These are phyloP conservation scores for Sepiola atlantica DNA, from an alignment of 2,888 invertebrate genomes.

Conservation along the genomic window DNA sequence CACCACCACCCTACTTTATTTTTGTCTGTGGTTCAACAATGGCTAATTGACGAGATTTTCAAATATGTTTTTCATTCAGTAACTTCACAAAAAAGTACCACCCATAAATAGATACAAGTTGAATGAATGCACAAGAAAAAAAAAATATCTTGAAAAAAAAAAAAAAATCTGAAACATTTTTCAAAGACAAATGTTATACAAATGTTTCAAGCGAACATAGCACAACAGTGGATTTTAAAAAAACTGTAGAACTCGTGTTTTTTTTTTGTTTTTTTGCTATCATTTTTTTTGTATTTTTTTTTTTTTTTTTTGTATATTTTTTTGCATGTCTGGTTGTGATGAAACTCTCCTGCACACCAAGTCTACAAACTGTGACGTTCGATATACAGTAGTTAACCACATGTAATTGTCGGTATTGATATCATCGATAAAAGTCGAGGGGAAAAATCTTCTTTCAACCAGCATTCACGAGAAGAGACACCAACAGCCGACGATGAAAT, in stretches of 20 bases:
- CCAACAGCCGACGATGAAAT: neutral
- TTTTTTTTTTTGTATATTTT: neutral
- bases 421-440: too few species aligned
- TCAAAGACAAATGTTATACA: neutral
- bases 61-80: neutral
- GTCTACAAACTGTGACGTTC: neutral
- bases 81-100: neutral
- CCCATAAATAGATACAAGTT: neutral
- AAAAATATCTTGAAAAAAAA: neutral
- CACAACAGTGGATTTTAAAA: neutral
- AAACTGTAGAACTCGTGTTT: neutral
- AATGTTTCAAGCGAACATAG: neutral
- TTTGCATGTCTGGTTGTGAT: slow-evolving; percentile 19
- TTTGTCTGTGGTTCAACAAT: neutral
- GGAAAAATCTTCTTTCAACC: too few species aligned
- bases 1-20: neutral
- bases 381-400: too few species aligned
- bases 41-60: neutral
- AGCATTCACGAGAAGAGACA: neutral
- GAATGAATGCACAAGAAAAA: neutral
- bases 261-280: neutral
- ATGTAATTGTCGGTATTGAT: too few species aligned
- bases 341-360: neutral
- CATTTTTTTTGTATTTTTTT: neutral
- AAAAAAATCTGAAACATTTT: neutral